These are phyloP conservation scores for Chondrosia reniformis DNA, from an alignment of 37 sponge, comb jelly and placozoan species.

Conservation along the genomic window DNA sequence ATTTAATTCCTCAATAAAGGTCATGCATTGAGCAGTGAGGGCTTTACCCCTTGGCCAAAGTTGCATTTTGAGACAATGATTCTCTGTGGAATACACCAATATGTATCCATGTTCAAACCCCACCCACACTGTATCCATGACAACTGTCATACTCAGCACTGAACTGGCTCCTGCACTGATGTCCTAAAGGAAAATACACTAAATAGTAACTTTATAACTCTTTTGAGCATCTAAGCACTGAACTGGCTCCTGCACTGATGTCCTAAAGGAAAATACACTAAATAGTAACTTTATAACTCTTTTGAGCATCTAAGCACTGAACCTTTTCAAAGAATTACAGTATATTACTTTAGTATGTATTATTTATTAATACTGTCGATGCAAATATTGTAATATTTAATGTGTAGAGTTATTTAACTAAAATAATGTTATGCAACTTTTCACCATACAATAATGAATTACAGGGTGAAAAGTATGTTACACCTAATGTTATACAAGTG, in stretches of 20 bases:
- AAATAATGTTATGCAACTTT: too few relatives aligned
- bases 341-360: too few relatives aligned
- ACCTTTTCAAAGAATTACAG: too few relatives aligned
- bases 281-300: too few relatives aligned
- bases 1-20: constrained; percentile 26
- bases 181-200: constrained; percentile 51
- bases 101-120: constrained; percentile 78
- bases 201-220: too few relatives aligned
- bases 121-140: constrained; percentile 65
- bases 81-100: constrained; percentile 47
- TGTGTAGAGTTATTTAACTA: too few relatives aligned
- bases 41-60: constrained; percentile 16
- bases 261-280: constrained; percentile 54
- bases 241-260: constrained; percentile 57
- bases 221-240: constrained; percentile 50
- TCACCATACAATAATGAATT: too few relatives aligned
- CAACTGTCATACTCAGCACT: constrained; percentile 40
- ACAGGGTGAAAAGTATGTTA: too few relatives aligned
- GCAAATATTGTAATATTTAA: too few relatives aligned
- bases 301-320: constrained; percentile 50
- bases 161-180: constrained; percentile 61
- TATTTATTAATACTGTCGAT: too few relatives aligned
- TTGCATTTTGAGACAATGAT: constrained; percentile 35
- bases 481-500: too few relatives aligned
- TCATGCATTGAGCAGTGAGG: constrained; percentile 34